These are phyloP conservation scores for Sogatella furcifera DNA, from an alignment of 1,140 invertebrate genomes.

Conservation along the genomic window DNA sequence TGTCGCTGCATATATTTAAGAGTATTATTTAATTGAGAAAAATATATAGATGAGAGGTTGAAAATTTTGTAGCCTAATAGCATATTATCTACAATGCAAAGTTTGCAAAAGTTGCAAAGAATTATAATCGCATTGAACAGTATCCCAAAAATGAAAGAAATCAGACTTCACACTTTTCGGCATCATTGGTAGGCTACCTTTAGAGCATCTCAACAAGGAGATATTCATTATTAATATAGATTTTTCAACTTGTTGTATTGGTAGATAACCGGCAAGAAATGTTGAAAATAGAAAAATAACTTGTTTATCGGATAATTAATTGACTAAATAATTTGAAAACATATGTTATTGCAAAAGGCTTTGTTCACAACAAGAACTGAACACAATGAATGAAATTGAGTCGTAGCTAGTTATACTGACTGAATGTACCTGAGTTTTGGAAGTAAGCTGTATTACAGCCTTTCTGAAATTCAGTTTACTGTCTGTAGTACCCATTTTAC, in stretches of 20 bases:
- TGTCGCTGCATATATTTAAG: no score
- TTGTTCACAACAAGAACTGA: not conserved
- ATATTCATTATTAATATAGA: slow-evolving; percentile 5
- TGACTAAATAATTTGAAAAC: not conserved
- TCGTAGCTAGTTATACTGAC: not conserved
- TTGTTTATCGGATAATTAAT: not conserved
- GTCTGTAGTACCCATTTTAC: slow-evolving; percentile 88
- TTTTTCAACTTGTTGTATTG: not conserved
- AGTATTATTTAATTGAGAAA: no score
- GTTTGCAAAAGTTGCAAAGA: no score
- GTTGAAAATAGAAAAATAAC: not conserved
- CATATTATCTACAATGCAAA: no score
- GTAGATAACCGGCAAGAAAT: no score
- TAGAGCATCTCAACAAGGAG: no score
- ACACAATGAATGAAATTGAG: not conserved
- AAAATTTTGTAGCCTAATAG: no score
- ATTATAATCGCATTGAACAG: no score
- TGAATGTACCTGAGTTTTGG: slow-evolving; percentile 78
- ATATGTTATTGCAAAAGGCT: not conserved
- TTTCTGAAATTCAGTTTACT: slow-evolving; percentile 96
- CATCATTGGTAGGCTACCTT: no score
- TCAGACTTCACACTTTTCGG: no score
- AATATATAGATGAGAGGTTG: no score
- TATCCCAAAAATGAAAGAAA: no score
- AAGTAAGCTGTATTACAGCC: slow-evolving; percentile 91